A percentile compares a stretch with the other conserved stretches of the same genome.
phyloP scores from a whole-genome alignment of 2,888 invertebrate species.

The Apotomis betuletana region DNA sequence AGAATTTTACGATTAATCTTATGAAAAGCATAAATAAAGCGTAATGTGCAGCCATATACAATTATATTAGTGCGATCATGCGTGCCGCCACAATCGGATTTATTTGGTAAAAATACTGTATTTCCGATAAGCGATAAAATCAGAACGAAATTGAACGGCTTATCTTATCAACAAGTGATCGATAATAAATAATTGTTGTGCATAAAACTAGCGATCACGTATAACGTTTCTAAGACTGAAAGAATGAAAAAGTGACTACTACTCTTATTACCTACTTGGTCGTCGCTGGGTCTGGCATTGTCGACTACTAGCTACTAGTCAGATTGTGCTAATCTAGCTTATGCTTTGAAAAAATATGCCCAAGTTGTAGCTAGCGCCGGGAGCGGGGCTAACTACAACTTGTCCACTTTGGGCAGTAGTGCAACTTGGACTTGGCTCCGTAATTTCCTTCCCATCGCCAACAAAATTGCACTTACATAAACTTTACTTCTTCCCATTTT shows the following conservation, averaged over 20 bases:
- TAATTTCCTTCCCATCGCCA: too few relatives aligned
- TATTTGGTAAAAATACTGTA: constrained; percentile 43
- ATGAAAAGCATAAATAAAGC: neutral
- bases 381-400: neutral
- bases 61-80: constrained; percentile 38
- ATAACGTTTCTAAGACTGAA: neutral
- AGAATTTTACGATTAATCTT: neutral
- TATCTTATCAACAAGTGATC: constrained; percentile 52
- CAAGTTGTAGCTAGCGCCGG: neutral
- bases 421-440: too few relatives aligned
- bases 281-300: neutral
- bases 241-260: neutral
- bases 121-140: constrained; percentile 52
- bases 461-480: too few relatives aligned
- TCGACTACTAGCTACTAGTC: neutral
- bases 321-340: constrained; percentile 8
- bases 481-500: too few relatives aligned
- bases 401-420: neutral
- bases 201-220: constrained; percentile 25
- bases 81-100: constrained; percentile 57
- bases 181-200: constrained; percentile 25
- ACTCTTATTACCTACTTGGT: neutral
- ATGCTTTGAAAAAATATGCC: constrained; percentile 10
- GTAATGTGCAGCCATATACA: neutral
- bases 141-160: constrained; percentile 48